Conservation (phyloP, 2,113 vertebrate genomes). For the Bambusicola thoracicus region DNA sequence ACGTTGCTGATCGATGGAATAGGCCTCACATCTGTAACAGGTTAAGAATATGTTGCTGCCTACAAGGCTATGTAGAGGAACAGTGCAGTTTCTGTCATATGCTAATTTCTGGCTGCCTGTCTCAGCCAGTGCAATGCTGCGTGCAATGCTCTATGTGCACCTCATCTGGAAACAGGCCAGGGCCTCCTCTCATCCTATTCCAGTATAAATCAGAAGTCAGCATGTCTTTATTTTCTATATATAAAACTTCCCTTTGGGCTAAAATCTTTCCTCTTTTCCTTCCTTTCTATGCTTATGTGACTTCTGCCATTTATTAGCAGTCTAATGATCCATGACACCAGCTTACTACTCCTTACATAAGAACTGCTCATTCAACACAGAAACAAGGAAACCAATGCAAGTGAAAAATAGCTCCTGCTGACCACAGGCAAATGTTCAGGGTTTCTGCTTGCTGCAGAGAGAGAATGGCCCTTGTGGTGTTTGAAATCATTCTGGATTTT, state of each 20-base stretch:
- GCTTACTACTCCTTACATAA: neutral
- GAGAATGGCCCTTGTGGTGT: neutral
- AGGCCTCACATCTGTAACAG: neutral
- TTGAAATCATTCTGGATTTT: neutral
- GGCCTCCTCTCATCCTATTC: neutral
- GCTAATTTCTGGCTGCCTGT: neutral
- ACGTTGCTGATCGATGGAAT: neutral
- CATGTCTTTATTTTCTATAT: neutral
- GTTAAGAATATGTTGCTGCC: fast-evolving
- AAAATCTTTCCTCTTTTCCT: neutral
- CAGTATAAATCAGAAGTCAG: neutral
- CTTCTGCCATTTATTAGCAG: neutral
- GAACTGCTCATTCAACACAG: neutral
- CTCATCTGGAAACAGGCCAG: neutral
- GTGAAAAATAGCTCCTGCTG: constrained; percentile 17
- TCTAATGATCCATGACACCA: neutral
- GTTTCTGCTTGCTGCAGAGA: neutral
- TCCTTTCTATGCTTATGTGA: neutral
- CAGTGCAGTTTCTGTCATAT: fast-evolving
- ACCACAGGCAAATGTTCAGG: neutral
- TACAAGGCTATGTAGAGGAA: neutral
- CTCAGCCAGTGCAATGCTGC: neutral
- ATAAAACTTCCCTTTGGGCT: neutral
- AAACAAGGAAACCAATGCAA: neutral
- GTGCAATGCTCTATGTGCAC: fast-evolving